A percentile compares a stretch with the other conserved stretches of the same genome.
These are phyloP conservation scores for Misgurnus mizolepis DNA, from an alignment of 2,113 vertebrate species.

Conservation along the genomic window DNA sequence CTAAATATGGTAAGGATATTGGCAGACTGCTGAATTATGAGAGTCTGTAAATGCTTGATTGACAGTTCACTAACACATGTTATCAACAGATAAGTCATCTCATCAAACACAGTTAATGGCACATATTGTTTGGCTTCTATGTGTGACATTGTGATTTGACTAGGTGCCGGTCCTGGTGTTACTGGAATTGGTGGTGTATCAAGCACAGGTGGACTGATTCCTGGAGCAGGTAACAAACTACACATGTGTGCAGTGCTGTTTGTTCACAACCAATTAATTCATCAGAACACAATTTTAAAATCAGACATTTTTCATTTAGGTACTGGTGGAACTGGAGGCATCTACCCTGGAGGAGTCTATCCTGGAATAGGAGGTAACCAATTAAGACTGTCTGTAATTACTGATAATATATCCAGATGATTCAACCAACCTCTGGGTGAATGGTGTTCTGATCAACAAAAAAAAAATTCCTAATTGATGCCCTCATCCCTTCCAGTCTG, in stretches of 20 bases:
- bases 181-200: not conserved
- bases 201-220: slow-evolving; percentile 10
- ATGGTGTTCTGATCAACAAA: no score
- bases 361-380: slow-evolving; percentile 56
- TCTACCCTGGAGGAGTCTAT: slow-evolving; percentile 33
- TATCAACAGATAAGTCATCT: not conserved
- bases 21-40: not conserved
- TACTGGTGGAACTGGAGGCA: not conserved
- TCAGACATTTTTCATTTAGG: no score
- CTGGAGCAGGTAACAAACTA: slow-evolving; percentile 2
- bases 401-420: not conserved
- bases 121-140: no score
- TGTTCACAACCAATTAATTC: no score
- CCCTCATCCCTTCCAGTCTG: no score
- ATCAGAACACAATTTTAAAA: no score
- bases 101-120: no score
- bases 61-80: not conserved
- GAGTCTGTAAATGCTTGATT: not conserved
- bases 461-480: no score
- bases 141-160: no score
- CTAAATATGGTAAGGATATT: slow-evolving; percentile 75
- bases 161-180: no score
- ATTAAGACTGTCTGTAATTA: not conserved
- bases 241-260: no score
- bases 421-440: no score